Percentiles rank a stretch among this genome's conserved stretches.
Evolutionary conservation across 2,113 vertebrate species (phyloP).

Genomic region (Taxidea taxus): DNA sequence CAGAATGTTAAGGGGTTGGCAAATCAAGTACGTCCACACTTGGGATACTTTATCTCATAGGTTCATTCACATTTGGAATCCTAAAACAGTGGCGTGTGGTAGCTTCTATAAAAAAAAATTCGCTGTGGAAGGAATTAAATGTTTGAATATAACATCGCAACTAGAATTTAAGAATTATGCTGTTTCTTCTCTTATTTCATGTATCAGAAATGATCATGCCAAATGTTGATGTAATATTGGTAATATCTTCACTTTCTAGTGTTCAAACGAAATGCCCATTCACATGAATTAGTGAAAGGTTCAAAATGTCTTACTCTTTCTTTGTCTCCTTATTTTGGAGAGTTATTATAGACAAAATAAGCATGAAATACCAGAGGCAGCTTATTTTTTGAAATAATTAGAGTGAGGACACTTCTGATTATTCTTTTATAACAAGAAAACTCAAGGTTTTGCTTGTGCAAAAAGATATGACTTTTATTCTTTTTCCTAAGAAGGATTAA

Average conservation of each 20-base stretch:
- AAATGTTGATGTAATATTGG: not conserved
- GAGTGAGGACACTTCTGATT: constrained; percentile 62
- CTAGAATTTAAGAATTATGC: not conserved
- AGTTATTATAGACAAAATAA: constrained; percentile 68
- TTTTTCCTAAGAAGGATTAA: constrained; percentile 57
- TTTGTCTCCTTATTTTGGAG: not conserved
- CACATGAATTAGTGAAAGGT: not conserved
- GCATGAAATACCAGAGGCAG: constrained; percentile 41
- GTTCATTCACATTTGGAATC: not conserved
- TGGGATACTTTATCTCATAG: not conserved
- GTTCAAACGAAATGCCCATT: not conserved
- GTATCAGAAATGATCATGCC: not conserved
- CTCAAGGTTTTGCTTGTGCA: not conserved
- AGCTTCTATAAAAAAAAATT: not conserved
- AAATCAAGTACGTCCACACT: not conserved
- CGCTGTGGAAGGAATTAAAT: not conserved
- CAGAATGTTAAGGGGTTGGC: not conserved
- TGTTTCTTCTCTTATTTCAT: not conserved
- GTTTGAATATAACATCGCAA: not conserved
- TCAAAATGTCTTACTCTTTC: not conserved
- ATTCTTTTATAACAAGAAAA: constrained; percentile 61
- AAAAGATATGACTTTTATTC: constrained; percentile 58
- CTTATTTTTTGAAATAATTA: not conserved
- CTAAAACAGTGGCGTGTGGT: not conserved
- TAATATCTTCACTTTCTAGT: not conserved